Evolutionary conservation across 2,888 invertebrate genomes (phyloP).

Genomic region (Parnassius glacialis): DNA sequence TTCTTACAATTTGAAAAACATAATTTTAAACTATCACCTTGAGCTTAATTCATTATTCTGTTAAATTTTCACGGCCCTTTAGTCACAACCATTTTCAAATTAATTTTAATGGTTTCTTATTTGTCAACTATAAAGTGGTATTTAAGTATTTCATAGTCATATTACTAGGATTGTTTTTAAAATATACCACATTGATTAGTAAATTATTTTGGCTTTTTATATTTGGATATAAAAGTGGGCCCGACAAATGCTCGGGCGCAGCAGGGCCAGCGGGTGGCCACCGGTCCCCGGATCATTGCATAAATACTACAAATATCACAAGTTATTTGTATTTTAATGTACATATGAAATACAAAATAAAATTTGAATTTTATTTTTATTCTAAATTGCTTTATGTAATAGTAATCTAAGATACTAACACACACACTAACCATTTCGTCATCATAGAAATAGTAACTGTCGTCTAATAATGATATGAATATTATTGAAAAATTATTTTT

Average conservation of each 20-base stretch:
- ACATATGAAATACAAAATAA: slow-evolving; percentile 29
- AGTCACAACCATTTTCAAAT: slow-evolving; percentile 16
- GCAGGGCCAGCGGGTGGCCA: slow-evolving; percentile 57
- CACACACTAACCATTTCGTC: not conserved
- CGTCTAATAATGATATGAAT: too few species aligned
- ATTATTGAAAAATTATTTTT: too few species aligned
- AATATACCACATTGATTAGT: slow-evolving; percentile 48
- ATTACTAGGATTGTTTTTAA: slow-evolving; percentile 51
- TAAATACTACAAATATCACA: slow-evolving; percentile 63
- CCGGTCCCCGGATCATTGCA: slow-evolving; percentile 53
- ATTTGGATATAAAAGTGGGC: slow-evolving; percentile 58
- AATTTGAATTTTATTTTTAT: slow-evolving; percentile 25
- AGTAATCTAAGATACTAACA: not conserved
- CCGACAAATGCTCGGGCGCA: slow-evolving; percentile 57
- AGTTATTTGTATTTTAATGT: slow-evolving; percentile 40
- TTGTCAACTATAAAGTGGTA: slow-evolving; percentile 35
- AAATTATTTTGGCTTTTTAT: slow-evolving; percentile 66
- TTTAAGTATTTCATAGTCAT: slow-evolving; percentile 50
- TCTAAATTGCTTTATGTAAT: not conserved
- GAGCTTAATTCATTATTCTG: slow-evolving; percentile 8
- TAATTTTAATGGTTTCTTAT: slow-evolving; percentile 30
- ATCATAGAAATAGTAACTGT: too few species aligned
- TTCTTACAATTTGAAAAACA: not conserved
- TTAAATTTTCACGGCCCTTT: slow-evolving; percentile 1
- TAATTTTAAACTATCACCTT: slow-evolving; percentile 1